These are phyloP conservation scores for Geococcyx californianus DNA, from an alignment of 2,113 vertebrate species.

Conservation along the genomic window DNA sequence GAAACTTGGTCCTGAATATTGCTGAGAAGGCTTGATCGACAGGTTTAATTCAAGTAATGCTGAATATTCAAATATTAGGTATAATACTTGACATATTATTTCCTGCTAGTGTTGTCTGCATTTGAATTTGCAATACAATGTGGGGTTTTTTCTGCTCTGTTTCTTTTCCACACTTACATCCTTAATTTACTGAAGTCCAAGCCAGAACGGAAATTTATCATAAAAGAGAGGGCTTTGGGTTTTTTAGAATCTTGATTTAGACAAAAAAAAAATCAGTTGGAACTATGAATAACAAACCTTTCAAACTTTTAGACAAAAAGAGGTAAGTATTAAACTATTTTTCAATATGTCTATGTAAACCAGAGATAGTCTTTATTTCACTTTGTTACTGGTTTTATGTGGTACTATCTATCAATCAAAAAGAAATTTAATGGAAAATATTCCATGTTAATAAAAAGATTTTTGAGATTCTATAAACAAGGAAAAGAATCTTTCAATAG, in stretches of 20 bases:
- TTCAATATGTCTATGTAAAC: not conserved
- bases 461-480: not conserved
- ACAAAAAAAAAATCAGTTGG: not conserved
- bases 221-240: accelerated
- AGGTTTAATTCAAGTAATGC: not conserved
- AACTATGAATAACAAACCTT: not conserved
- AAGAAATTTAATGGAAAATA: not conserved
- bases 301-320: not conserved
- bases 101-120: not conserved
- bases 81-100: not conserved
- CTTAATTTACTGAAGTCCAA: not conserved
- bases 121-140: not conserved
- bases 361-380: not conserved
- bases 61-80: not conserved
- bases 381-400: not conserved
- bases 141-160: not conserved
- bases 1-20: not conserved
- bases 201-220: not conserved
- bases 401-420: not conserved
- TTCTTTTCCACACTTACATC: not conserved
- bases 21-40: not conserved
- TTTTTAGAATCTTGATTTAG: not conserved
- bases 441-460: not conserved
- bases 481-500: not conserved
- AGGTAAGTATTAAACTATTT: not conserved